Conservation (phyloP, 2,113 vertebrate genomes). For the Grus americana region DNA sequence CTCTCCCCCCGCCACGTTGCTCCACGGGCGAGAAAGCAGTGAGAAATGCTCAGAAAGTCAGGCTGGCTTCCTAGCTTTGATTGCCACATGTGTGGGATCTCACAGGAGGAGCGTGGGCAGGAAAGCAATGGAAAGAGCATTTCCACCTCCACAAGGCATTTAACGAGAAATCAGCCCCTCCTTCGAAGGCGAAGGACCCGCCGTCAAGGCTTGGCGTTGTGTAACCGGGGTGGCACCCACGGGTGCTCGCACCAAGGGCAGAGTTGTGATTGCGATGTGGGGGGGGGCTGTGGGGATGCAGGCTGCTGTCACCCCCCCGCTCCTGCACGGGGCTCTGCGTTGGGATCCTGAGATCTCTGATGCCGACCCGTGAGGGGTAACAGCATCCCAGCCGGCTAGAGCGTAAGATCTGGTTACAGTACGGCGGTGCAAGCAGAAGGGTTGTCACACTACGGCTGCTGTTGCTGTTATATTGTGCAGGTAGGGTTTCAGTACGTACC, state of each 20-base stretch:
- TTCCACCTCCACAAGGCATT: constrained; percentile 36
- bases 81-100: constrained; percentile 46
- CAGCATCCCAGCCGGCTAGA: background rate
- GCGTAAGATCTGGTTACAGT: background rate
- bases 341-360: background rate
- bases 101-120: constrained; percentile 52
- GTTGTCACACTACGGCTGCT: background rate
- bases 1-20: background rate
- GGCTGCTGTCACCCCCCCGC: background rate
- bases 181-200: background rate
- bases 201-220: background rate
- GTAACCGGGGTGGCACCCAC: background rate
- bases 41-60: background rate
- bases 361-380: background rate
- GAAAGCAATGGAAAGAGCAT: background rate
- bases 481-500: background rate
- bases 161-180: background rate
- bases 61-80: background rate
- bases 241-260: background rate
- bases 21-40: background rate
- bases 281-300: accelerated
- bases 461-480: background rate
- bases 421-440: background rate
- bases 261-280: accelerated
- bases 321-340: background rate